These are phyloP conservation scores for Iphiclides podalirius DNA, from an alignment of 2,888 invertebrate genomes.

Conservation along the genomic window DNA sequence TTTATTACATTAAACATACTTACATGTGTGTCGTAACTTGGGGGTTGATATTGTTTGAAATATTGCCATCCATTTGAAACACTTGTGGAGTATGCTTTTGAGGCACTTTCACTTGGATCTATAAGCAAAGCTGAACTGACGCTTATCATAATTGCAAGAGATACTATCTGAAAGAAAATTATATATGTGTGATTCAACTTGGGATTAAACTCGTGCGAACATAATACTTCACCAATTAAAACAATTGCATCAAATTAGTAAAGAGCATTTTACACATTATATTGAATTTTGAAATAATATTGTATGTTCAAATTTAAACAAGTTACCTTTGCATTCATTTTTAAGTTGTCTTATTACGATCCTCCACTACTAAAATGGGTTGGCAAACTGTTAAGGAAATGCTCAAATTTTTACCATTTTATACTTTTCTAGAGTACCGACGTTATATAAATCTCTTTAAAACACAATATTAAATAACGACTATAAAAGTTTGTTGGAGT, in stretches of 20 bases:
- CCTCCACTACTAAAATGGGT: slow-evolving; percentile 57
- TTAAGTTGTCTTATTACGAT: slow-evolving; percentile 35
- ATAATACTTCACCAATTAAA: too few relatives aligned
- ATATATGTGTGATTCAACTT: too few relatives aligned
- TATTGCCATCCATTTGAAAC: slow-evolving; percentile 52
- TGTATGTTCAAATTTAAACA: too few relatives aligned
- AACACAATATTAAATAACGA: slow-evolving; percentile 45
- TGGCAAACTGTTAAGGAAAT: slow-evolving; percentile 63
- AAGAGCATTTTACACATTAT: too few relatives aligned
- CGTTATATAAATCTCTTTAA: slow-evolving; percentile 68
- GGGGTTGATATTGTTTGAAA: slow-evolving; percentile 55
- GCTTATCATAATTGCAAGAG: slow-evolving; percentile 48
- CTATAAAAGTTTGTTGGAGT: slow-evolving; percentile 36
- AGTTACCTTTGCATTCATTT: slow-evolving; percentile 62
- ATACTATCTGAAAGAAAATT: slow-evolving; percentile 44
- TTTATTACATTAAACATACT: too few relatives aligned
- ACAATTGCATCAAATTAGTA: too few relatives aligned
- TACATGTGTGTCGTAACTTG: slow-evolving; percentile 55
- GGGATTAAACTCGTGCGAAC: too few relatives aligned
- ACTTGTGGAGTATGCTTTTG: slow-evolving; percentile 31
- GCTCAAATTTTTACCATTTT: slow-evolving; percentile 60
- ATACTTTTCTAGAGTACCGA: slow-evolving; percentile 69
- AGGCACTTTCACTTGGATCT: slow-evolving; percentile 39
- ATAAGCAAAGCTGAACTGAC: slow-evolving; percentile 51
- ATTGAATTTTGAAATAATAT: too few relatives aligned